These are phyloP conservation scores for Harpegnathos saltator DNA, from an alignment of 1,140 invertebrate species.

Conservation along the genomic window DNA sequence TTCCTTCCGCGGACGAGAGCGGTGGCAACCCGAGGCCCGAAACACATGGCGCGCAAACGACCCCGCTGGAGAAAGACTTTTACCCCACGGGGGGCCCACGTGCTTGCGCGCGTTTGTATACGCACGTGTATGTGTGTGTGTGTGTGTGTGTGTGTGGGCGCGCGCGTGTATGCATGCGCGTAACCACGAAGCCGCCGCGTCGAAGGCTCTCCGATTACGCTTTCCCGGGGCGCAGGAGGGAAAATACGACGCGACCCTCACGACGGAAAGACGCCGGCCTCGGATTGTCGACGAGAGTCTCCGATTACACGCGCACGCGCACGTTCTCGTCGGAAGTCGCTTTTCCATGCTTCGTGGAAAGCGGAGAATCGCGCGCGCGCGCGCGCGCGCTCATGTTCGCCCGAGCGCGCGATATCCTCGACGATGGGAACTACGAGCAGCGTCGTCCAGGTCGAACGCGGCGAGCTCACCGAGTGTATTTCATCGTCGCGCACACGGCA, in stretches of 20 bases:
- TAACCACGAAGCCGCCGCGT: conserved; percentile 22
- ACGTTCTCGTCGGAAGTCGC: conserved; percentile 17
- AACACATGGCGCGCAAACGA: conserved; percentile 84
- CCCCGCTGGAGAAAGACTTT: conserved; percentile 82
- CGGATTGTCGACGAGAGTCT: conserved; percentile 34
- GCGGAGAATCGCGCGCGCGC: too few species aligned
- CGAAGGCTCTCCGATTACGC: conserved; percentile 77
- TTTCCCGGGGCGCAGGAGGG: conserved; percentile 52
- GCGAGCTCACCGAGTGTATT: conserved; percentile 7
- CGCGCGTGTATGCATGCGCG: not conserved
- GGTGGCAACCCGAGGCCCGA: conserved; percentile 54
- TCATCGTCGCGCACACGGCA: not conserved
- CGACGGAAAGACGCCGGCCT: conserved; percentile 11
- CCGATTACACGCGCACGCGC: conserved; percentile 21
- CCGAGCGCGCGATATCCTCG: not conserved
- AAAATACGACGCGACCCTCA: conserved; percentile 36
- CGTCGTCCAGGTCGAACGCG: conserved; percentile 24
- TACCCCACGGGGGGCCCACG: conserved; percentile 81
- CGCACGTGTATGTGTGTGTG: conserved; percentile 43
- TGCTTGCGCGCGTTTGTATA: conserved; percentile 68
- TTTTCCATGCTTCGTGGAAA: not conserved
- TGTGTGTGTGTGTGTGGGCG: conserved; percentile 45
- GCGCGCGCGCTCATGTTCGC: not conserved
- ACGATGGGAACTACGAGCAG: too few species aligned
- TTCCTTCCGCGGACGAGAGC: not conserved